These are phyloP conservation scores for Acropternis orthonyx DNA, from an alignment of 2,797 vertebrate species.

Conservation along the genomic window DNA sequence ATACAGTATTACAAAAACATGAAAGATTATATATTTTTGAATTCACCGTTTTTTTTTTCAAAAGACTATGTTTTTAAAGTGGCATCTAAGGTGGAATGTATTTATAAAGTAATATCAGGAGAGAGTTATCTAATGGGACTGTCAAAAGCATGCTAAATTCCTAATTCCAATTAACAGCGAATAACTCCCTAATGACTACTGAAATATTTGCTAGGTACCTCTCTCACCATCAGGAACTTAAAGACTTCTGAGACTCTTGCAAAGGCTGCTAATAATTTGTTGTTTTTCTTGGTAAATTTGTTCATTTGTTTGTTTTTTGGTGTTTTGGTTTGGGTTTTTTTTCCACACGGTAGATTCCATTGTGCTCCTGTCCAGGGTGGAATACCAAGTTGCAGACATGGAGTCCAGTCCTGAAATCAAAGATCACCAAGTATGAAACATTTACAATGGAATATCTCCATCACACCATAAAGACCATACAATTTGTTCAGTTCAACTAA, in stretches of 20 bases:
- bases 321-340: background rate
- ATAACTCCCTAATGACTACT: background rate
- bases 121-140: background rate
- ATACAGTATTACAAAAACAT: constrained; percentile 17
- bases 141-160: background rate
- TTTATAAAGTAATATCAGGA: constrained; percentile 18
- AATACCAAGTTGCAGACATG: background rate
- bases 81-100: background rate
- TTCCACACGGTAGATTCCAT: background rate
- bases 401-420: background rate
- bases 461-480: background rate
- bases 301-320: background rate
- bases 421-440: background rate
- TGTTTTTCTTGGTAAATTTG: background rate
- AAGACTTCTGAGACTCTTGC: background rate
- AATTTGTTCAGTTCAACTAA: background rate
- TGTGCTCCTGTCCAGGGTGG: accelerated
- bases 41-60: background rate
- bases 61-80: background rate
- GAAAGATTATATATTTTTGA: background rate
- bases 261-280: background rate
- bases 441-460: background rate
- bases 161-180: constrained; percentile 4
- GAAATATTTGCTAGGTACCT: background rate
- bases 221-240: background rate